Conservation (phyloP, 2,888 invertebrate species). For the Lydus trimaculatus region DNA sequence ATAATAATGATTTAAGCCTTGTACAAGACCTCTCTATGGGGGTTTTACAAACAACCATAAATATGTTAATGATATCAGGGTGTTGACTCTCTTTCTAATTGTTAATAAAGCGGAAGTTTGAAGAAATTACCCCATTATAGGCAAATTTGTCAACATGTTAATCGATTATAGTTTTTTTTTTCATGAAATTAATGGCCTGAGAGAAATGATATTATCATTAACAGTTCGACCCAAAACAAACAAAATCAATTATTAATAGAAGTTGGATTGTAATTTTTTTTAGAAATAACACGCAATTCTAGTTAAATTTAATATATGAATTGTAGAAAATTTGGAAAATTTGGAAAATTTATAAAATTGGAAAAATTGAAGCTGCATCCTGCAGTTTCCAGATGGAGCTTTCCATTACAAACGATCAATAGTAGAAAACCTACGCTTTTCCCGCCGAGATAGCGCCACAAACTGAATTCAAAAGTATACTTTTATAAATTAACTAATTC, state of each 20-base stretch:
- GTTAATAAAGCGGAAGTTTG: background rate
- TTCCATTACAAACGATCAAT: constrained; percentile 19
- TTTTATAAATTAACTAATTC: background rate
- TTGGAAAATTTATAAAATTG: background rate
- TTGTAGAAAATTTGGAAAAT: background rate
- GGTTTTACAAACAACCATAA: background rate
- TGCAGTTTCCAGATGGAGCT: constrained; percentile 31
- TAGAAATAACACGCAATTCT: too few relatives aligned
- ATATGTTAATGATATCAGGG: background rate
- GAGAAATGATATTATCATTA: background rate
- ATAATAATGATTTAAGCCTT: background rate
- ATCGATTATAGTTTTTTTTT: background rate
- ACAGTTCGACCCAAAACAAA: background rate
- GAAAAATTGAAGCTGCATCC: constrained; percentile 17
- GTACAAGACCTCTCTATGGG: background rate
- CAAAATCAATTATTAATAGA: background rate
- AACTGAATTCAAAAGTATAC: background rate
- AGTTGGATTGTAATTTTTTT: background rate
- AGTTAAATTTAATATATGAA: too few relatives aligned
- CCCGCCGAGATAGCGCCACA: constrained; percentile 26
- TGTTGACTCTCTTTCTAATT: background rate
- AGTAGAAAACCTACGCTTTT: constrained; percentile 17
- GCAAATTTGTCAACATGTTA: constrained; percentile 10
- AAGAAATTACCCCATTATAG: background rate
- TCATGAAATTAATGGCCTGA: background rate